These are phyloP conservation scores for Peromyscus nudipes DNA, from an alignment of 2,797 vertebrate genomes.

Conservation along the genomic window DNA sequence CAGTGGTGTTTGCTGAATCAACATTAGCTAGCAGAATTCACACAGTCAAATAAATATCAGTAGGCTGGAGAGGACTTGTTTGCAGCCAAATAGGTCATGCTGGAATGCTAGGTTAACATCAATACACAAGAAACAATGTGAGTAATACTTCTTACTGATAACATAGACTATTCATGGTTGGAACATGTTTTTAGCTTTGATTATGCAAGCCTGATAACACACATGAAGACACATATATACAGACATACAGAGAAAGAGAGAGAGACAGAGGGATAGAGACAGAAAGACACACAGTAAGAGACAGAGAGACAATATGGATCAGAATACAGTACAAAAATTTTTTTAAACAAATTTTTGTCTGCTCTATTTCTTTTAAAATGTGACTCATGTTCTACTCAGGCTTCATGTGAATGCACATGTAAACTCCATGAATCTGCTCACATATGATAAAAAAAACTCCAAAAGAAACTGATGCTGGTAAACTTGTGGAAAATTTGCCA, in stretches of 20 bases:
- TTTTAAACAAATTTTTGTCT: neutral
- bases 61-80: constrained; percentile 7
- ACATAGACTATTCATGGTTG: neutral
- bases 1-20: constrained; percentile 29
- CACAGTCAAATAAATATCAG: constrained; percentile 48
- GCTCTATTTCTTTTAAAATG: constrained; percentile 33
- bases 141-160: neutral
- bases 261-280: neutral
- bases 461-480: neutral
- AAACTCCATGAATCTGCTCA: neutral
- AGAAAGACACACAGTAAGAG: neutral
- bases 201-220: neutral
- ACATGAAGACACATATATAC: neutral
- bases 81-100: neutral
- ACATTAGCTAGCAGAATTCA: constrained; percentile 59
- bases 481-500: constrained; percentile 10
- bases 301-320: neutral
- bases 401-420: neutral
- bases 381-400: neutral
- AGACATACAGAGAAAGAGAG: neutral
- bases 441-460: neutral
- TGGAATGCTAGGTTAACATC: constrained; percentile 17
- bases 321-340: neutral
- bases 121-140: neutral
- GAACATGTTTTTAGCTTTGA: constrained; percentile 36